A percentile compares a stretch with the other conserved stretches of the same genome.
Evolutionary conservation across 2,797 vertebrate species (phyloP).

Genomic region (Lacerta viridis): DNA sequence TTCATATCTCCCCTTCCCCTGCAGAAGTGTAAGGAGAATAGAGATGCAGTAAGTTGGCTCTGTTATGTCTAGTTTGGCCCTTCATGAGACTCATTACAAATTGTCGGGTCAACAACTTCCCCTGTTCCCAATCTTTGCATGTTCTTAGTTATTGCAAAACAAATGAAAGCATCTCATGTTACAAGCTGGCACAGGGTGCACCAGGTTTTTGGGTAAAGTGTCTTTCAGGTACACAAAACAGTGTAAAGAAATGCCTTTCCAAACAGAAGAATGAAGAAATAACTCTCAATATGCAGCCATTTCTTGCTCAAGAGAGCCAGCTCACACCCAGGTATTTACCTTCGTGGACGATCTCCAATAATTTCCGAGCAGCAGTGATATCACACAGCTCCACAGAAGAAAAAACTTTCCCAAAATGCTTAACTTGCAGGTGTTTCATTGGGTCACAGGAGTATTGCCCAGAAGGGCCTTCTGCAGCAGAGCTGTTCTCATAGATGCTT

Average conservation of each 20-base stretch:
- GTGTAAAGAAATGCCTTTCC: not conserved
- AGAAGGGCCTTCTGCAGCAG: too few relatives aligned
- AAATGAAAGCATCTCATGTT: not conserved
- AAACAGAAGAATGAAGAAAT: not conserved
- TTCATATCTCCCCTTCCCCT: not conserved
- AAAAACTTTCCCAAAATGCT: too few relatives aligned
- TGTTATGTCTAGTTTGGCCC: not conserved
- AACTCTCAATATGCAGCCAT: not conserved
- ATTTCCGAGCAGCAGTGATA: not conserved
- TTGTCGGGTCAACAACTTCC: not conserved
- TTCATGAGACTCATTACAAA: not conserved
- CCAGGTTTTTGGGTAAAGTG: not conserved
- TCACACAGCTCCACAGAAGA: not conserved
- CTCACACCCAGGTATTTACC: not conserved
- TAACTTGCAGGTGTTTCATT: too few relatives aligned
- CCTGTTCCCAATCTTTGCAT: not conserved
- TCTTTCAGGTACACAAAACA: not conserved
- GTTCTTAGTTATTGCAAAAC: conserved; percentile 13
- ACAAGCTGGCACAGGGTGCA: too few relatives aligned
- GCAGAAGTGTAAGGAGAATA: not conserved
- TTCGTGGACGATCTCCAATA: conserved; percentile 43
- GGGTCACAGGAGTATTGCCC: too few relatives aligned
- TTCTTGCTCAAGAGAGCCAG: not conserved
- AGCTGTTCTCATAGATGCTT: too few relatives aligned
- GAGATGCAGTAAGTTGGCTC: not conserved